Evolutionary conservation across 2,888 invertebrate genomes (phyloP).

Genomic region (Eupithecia tripunctaria): DNA sequence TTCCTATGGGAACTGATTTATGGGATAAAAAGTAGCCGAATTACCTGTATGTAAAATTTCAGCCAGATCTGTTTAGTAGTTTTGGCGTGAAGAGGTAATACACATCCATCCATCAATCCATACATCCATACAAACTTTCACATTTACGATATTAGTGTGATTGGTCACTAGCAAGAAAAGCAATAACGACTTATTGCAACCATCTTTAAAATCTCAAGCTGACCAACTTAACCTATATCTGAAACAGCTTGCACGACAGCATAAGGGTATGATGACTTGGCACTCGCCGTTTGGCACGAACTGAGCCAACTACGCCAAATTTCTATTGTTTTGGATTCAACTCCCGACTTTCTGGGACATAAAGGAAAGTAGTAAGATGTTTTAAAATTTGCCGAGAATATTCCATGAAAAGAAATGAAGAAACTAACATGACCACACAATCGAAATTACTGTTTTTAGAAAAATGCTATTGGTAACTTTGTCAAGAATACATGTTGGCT

Average conservation of each 20-base stretch:
- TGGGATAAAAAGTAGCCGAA: too few relatives aligned
- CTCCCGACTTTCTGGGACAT: conserved; percentile 2
- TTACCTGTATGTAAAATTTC: too few relatives aligned
- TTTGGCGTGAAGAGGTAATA: too few relatives aligned
- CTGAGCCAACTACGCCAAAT: conserved; percentile 51
- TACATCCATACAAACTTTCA: too few relatives aligned
- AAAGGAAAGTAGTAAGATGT: not conserved
- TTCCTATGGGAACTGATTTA: too few relatives aligned
- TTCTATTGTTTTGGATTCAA: conserved; percentile 53
- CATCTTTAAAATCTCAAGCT: conserved; percentile 2
- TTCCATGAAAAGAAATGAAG: not conserved
- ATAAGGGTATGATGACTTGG: conserved; percentile 55
- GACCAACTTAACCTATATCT: conserved; percentile 28
- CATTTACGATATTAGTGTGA: too few relatives aligned
- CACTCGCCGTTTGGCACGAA: conserved; percentile 51
- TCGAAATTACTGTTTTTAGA: not conserved
- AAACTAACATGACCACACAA: not conserved
- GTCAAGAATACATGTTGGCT: too few relatives aligned
- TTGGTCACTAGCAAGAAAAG: not conserved
- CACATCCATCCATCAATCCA: too few relatives aligned
- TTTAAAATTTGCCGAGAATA: not conserved
- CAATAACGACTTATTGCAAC: not conserved
- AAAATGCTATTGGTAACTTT: not conserved
- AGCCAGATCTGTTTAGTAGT: too few relatives aligned
- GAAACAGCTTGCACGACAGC: conserved; percentile 38